These are phyloP conservation scores for Schizotus pectinicornis DNA, from an alignment of 2,888 invertebrate species.

Conservation along the genomic window DNA sequence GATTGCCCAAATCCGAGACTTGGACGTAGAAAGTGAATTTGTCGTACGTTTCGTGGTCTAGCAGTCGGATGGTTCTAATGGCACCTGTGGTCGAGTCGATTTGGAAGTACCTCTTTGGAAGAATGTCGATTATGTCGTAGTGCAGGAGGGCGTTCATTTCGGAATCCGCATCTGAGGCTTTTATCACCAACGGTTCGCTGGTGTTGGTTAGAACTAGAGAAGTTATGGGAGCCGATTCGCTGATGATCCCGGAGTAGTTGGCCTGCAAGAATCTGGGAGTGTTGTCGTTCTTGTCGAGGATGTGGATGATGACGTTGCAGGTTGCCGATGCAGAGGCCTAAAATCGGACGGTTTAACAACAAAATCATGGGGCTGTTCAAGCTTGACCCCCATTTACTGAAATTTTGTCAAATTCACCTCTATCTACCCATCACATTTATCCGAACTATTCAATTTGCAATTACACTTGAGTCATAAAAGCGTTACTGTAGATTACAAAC, in stretches of 20 bases:
- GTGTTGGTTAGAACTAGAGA: constrained; percentile 74
- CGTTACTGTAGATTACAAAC: no score
- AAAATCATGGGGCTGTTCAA: background rate
- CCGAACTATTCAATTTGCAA: no score
- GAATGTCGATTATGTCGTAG: constrained; percentile 83
- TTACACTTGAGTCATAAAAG: no score
- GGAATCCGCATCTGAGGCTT: constrained; percentile 84
- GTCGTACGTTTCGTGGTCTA: constrained; percentile 80
- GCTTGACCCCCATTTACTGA: background rate
- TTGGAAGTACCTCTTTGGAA: constrained; percentile 79
- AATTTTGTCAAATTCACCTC: constrained; percentile 4
- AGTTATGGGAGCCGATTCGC: constrained; percentile 75
- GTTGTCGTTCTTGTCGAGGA: constrained; percentile 89
- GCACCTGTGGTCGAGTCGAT: constrained; percentile 90
- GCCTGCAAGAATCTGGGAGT: constrained; percentile 73
- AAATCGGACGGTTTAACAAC: constrained; percentile 29
- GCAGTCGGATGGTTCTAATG: constrained; percentile 72
- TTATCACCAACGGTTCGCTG: constrained; percentile 81
- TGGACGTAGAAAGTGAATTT: constrained; percentile 82
- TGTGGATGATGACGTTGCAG: constrained; percentile 80
- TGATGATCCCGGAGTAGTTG: constrained; percentile 73
- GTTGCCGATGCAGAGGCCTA: constrained; percentile 71
- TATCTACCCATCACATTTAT: no score
- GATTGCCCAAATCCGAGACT: constrained; percentile 82
- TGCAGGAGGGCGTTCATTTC: constrained; percentile 83